phyloP scores from a whole-genome alignment of 2,113 vertebrate species.

The Pelobates fuscus region DNA sequence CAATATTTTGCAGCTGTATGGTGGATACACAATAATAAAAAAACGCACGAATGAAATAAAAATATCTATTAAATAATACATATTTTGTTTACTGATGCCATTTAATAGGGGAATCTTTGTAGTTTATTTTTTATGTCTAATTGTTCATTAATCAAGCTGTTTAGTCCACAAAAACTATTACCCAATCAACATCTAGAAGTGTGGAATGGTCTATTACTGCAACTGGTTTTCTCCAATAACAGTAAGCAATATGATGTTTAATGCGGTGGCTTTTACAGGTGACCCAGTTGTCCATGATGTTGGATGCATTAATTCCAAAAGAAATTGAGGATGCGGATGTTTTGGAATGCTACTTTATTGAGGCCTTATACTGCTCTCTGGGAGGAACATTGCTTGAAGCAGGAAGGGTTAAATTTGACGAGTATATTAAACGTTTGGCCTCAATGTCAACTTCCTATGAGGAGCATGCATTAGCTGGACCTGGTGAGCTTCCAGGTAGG shows the following conservation, averaged over 20 bases:
- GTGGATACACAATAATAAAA: no score
- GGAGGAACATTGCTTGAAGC: conserved; percentile 80
- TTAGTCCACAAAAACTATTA: no score
- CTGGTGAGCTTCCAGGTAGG: conserved; percentile 88
- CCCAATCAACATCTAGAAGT: no score
- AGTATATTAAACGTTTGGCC: conserved; percentile 77
- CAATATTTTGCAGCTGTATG: no score
- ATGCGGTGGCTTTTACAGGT: conserved; percentile 67
- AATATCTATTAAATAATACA: no score
- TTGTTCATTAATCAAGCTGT: no score
- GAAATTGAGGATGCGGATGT: conserved; percentile 65
- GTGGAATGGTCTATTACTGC: no score
- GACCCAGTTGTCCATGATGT: conserved; percentile 80
- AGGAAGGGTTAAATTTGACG: conserved; percentile 81
- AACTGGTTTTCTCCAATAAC: no score
- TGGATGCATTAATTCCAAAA: conserved; percentile 76
- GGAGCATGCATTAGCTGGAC: conserved; percentile 70
- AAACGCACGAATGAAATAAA: no score
- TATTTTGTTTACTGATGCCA: no score
- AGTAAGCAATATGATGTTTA: background rate
- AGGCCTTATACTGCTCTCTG: conserved; percentile 89
- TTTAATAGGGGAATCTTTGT: no score
- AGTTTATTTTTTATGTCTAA: no score
- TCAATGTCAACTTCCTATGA: conserved; percentile 66
- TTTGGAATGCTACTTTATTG: conserved; percentile 88